Evolutionary conservation across 2,113 vertebrate genomes (phyloP).

Genomic region (Mugil cephalus): DNA sequence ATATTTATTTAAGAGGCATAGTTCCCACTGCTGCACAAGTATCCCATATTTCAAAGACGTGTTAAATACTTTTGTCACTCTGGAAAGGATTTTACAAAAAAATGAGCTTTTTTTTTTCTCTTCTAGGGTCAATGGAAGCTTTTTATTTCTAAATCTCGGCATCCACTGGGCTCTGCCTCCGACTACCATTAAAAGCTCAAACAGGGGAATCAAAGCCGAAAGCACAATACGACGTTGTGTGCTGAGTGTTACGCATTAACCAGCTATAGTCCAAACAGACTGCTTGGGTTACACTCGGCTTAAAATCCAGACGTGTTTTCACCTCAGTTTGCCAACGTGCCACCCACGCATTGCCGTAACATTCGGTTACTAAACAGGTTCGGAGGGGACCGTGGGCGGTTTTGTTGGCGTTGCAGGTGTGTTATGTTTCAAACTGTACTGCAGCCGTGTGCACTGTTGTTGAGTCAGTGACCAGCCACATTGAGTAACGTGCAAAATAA

Average conservation of each 20-base stretch:
- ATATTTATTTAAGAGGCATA: background rate
- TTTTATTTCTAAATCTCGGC: background rate
- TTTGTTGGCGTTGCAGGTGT: constrained; percentile 39
- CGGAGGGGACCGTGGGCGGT: constrained; percentile 22
- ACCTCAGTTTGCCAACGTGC: background rate
- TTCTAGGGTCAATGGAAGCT: background rate
- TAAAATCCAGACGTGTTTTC: constrained; percentile 52
- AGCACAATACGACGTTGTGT: background rate
- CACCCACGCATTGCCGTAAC: constrained; percentile 26
- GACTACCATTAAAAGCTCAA: constrained; percentile 1
- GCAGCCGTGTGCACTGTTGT: constrained; percentile 8
- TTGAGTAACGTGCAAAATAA: too few species aligned
- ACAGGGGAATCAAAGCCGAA: constrained; percentile 10
- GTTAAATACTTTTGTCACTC: too few species aligned
- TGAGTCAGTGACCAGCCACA: constrained; percentile 19
- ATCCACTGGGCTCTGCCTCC: background rate
- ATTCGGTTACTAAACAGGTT: constrained; percentile 39
- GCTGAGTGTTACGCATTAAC: constrained; percentile 7
- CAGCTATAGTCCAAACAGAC: background rate
- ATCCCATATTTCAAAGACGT: background rate
- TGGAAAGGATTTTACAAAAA: background rate
- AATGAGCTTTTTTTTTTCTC: background rate
- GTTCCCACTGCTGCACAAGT: background rate
- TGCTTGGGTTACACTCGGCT: background rate
- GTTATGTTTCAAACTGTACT: constrained; percentile 29